Percentiles rank a stretch among this genome's conserved stretches.
Evolutionary conservation across 1,140 invertebrate genomes (phyloP).

Genomic region (Zaprionus nigranus): DNA sequence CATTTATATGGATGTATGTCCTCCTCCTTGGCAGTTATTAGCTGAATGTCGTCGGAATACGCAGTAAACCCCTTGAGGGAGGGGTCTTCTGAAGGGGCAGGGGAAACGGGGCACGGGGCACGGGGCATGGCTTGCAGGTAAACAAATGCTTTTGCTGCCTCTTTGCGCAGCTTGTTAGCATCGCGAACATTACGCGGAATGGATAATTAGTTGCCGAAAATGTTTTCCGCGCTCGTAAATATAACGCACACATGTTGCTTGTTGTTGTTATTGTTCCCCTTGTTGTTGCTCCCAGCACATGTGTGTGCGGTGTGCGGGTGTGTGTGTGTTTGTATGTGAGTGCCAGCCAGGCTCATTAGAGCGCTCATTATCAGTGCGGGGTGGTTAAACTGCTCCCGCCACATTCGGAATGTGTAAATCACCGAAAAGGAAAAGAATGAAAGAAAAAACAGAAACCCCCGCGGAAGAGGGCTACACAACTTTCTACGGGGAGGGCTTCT

Average conservation of each 20-base stretch:
- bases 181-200: conserved; percentile 74
- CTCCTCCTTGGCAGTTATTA: not conserved
- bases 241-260: conserved; percentile 72
- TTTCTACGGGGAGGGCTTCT: conserved; percentile 22
- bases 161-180: conserved; percentile 54
- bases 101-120: too few relatives aligned
- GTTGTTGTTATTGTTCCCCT: conserved; percentile 19
- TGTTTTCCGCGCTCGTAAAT: conserved; percentile 80
- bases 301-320: conserved; percentile 33
- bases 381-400: conserved; percentile 37
- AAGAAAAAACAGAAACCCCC: conserved; percentile 37
- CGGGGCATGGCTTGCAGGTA: conserved; percentile 44
- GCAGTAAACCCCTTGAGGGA: conserved; percentile 3
- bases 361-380: conserved; percentile 74
- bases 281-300: conserved; percentile 52
- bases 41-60: not conserved
- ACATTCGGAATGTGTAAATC: conserved; percentile 61
- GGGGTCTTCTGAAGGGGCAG: not conserved
- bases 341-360: conserved; percentile 63
- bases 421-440: conserved; percentile 45
- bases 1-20: not conserved
- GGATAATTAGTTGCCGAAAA: conserved; percentile 84
- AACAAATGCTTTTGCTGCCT: conserved; percentile 22
- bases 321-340: conserved; percentile 35
- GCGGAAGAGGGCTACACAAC: conserved; percentile 31